A percentile compares a stretch with the other conserved stretches of the same genome.
These are phyloP conservation scores for Drosophila truncata DNA, from an alignment of 1,140 invertebrate genomes.

Conservation along the genomic window DNA sequence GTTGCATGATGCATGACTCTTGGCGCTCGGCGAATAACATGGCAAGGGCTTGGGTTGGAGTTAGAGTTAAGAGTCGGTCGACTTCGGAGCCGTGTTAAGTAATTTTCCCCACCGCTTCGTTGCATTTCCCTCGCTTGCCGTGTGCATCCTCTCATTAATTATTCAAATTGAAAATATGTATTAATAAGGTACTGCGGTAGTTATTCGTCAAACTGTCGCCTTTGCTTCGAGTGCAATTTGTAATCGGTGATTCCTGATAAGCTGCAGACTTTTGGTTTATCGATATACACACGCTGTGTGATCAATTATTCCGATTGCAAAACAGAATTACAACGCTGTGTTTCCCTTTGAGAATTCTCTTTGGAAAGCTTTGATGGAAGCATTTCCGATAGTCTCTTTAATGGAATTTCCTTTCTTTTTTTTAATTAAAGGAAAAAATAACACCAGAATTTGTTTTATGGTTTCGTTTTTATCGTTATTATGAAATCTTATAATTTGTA, in stretches of 20 bases:
- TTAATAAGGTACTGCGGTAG: conserved; percentile 31
- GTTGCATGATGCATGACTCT: conserved; percentile 71
- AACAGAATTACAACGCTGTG: not conserved
- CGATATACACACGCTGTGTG: not conserved
- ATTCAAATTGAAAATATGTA: conserved; percentile 47
- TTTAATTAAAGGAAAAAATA: no score
- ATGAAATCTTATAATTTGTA: not conserved
- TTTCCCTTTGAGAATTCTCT: not conserved
- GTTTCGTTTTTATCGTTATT: not conserved
- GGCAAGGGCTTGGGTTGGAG: conserved; percentile 10
- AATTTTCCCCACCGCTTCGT: conserved; percentile 43
- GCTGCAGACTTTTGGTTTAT: not conserved
- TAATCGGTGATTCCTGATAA: not conserved
- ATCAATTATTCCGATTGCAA: not conserved
- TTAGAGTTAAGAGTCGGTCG: conserved; percentile 19
- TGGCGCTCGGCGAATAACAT: conserved; percentile 26
- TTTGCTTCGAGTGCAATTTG: not conserved
- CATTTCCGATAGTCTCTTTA: no score
- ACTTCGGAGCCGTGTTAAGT: conserved; percentile 48
- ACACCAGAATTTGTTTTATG: no score
- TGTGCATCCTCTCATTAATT: conserved; percentile 25
- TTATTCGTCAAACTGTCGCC: conserved; percentile 9
- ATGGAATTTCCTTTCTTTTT: no score
- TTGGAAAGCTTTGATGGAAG: not conserved
- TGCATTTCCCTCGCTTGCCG: conserved; percentile 7